Evolutionary conservation across 2,797 vertebrate species (phyloP), one percentile per base, ranked within the genome.

Genomic region (Lindbergichthys nudifrons): DNA sequence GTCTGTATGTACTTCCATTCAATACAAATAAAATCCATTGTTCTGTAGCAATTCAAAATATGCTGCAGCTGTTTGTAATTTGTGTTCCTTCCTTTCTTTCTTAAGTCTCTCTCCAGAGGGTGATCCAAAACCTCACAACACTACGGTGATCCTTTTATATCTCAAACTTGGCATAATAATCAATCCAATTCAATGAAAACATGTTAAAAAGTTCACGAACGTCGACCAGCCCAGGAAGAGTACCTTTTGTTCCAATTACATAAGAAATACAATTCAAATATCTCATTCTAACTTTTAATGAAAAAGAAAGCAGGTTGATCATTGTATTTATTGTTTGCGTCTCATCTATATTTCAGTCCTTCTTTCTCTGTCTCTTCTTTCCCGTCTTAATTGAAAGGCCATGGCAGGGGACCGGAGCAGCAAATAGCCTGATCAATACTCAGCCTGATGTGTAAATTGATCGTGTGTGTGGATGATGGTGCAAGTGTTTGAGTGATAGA

Each of bases 351-450:
- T 83, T 90, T 83, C 67, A 79, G 69, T 30, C 53, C 32, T 62
- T 75, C 56, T 59, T 67, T 79, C 75, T 70, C 68, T 42, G 48
- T 74, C 64, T 88, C 77, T 87, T 45, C 68, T 65, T 79, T 68
- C 65, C 77, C 26, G 70, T 75, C 80, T 83, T 94, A 94, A 94
- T 94, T 94, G 92, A 95, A 94, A 93, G 86, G 70, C 88, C 90
- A 92, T 90, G 90, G 84, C 90, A 83, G 82, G 92, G 94, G 92
- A 94, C 79, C 64, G 1, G 9, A 71, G 88, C 91, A 90, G 89
- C 88, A 93, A 92, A 94, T 84, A 90, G 92, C 86, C 82, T 92
- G 90, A 95, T 95, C 94, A 94, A 95, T 95, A 95, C 84, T 41
- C 62, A 60, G 87, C 85, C 84, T 91, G 88, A 95, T 93, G 94